A percentile compares a stretch with the other conserved stretches of the same genome.
These are phyloP conservation scores for Palythoa caribaeorum DNA, from an alignment of 92 coral and sea anemone genomes.

Conservation along the genomic window DNA sequence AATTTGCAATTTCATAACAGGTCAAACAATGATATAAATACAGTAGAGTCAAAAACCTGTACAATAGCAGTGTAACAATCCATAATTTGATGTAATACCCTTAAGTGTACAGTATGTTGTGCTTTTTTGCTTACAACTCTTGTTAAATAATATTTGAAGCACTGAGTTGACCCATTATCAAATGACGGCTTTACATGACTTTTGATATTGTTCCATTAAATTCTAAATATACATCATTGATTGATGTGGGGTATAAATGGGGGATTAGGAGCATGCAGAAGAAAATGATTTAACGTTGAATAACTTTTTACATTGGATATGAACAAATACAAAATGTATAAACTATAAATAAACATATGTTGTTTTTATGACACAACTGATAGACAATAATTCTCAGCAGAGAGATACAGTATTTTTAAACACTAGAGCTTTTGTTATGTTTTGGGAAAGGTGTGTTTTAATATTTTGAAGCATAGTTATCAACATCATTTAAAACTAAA, in stretches of 20 bases:
- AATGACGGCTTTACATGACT: conserved; percentile 1
- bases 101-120: background rate
- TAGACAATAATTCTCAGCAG: conserved; percentile 1
- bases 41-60: conserved; percentile 4
- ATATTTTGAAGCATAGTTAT: no score
- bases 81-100: background rate
- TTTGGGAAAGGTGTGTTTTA: background rate
- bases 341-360: background rate
- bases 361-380: background rate
- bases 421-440: background rate
- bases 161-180: background rate
- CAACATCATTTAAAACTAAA: no score
- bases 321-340: background rate
- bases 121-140: conserved; percentile 1
- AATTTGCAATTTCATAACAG: conserved; percentile 3
- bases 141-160: conserved; percentile 2
- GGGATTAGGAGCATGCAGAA: background rate
- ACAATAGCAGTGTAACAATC: conserved; percentile 7
- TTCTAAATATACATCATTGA: background rate
- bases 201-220: background rate
- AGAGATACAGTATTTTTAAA: background rate
- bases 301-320: background rate
- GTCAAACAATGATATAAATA: conserved; percentile 1
- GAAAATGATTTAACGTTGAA: conserved; percentile 2
- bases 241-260: conserved; percentile 4